These are phyloP conservation scores for Dromaius novaehollandiae DNA, from an alignment of 2,113 vertebrate genomes.

Conservation along the genomic window DNA sequence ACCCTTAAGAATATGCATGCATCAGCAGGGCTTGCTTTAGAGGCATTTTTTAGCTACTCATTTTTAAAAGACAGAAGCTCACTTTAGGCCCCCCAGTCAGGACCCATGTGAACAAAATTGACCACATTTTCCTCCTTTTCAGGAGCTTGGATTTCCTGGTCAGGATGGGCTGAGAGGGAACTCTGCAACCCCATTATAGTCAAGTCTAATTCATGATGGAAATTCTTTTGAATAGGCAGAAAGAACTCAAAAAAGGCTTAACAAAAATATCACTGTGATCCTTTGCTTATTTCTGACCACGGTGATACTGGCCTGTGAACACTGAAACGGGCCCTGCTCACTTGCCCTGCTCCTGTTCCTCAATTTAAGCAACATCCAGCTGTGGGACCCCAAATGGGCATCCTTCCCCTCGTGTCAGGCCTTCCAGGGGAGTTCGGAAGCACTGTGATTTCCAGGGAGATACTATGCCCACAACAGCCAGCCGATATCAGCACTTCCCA, in stretches of 20 bases:
- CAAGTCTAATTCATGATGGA: background rate
- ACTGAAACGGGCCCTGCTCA: accelerated
- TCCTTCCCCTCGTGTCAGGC: background rate
- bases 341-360: background rate
- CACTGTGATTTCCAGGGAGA: background rate
- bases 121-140: background rate
- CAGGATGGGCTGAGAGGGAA: background rate
- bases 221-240: background rate
- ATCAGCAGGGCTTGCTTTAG: background rate
- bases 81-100: background rate
- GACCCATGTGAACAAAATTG: background rate
- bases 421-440: background rate
- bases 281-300: background rate
- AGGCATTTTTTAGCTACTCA: background rate
- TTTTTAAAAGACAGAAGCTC: background rate
- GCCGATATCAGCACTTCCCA: background rate
- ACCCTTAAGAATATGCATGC: background rate
- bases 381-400: accelerated
- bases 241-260: background rate
- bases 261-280: background rate
- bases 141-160: background rate
- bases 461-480: background rate
- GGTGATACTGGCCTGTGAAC: background rate
- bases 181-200: background rate
- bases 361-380: background rate